Base-by-base conservation (phyloP, 2,888 invertebrate genomes). In the Doris montereyensis region DNA sequence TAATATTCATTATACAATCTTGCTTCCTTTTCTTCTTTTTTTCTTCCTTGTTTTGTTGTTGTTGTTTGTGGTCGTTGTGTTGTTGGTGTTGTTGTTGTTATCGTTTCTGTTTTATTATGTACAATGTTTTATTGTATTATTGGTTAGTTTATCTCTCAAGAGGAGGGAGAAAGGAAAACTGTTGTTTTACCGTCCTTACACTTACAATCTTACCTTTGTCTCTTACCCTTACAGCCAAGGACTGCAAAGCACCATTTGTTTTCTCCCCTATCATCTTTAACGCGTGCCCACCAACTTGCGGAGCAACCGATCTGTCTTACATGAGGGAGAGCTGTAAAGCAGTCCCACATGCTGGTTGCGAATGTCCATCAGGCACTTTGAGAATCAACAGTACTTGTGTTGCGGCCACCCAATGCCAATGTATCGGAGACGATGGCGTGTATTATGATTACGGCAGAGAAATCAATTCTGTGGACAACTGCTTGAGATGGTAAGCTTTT, bases 171-270 rank as follows among this genome's bases (percentile, higher is more conserved):
- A n/a, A n/a, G n/a, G n/a, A n/a, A n/a, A n/a, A n/a, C n/a, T n/a
- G n/a, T n/a, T n/a, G n/a, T n/a, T n/a, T n/a, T n/a, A n/a, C n/a
- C n/a, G n/a, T n/a, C n/a, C n/a, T n/a, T n/a, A n/a, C n/a, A n/a
- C n/a, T n/a, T n/a, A n/a, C n/a, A n/a, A n/a, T n/a, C n/a, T n/a
- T n/a, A n/a, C n/a, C n/a, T n/a, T n/a, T n/a, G n/a, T n/a, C n/a
- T n/a, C n/a, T n/a, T n/a, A n/a, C n/a, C n/a, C n/a, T n/a, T n/a
- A 21, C 77, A 80, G 80, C 80, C 67, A 80, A 80, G 32, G 62
- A 41, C 2, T 80, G 80, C 52, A 35, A 68, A 5, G 30, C 65
- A 30, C 77, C 77, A 28, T 60, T 41, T 57, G 60, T 73, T 24
- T 80, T 74, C 68, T 60, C 10, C 24, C 62, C 70, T 32, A 26